Base-by-base conservation (phyloP, 1,140 invertebrate genomes). In the Rhopalosiphum maidis region DNA sequence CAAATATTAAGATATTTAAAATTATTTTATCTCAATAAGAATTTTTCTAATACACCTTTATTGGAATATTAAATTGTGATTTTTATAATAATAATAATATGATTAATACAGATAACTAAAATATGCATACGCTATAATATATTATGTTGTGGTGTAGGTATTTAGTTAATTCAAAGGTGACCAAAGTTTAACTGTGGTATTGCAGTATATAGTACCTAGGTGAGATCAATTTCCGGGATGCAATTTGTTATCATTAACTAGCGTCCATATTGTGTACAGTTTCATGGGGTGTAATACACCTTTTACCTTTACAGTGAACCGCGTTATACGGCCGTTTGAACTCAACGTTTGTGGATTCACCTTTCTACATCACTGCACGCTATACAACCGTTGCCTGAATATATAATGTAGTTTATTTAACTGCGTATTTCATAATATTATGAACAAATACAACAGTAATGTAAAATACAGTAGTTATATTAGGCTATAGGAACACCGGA, bases 231-330 rank as follows among this genome's bases (percentile, higher is more conserved):
- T 68, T 68, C 11, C 11, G 60, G 60, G 3, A n/a, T n/a, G 3
- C 60, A n/a, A 68, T 68, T 68, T 68, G 60, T 68, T 68, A 68
- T n/a, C 60, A 68, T 68, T 68, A 68, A 68, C 60, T n/a, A 68
- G 30, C 60, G 30, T n/a, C 55, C 60, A 15, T n/a, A 60, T 11
- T 60, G 11, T 11, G 60, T 68, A n/a, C 30, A 18, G 30, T 68
- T 68, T 7, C 30, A n/a, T 4, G 30, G 15, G 60, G 82, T 83
- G 21, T 83, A 83, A 37, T 37, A 37, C 7, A 41, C 82, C 48
- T 46, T 46, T 11, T 46, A 68, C 15, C 18, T 51, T 11, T n/a
- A 77, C 37, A 41, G 60, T 11, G 37, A 35, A 41, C 82, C 82
- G 82, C 82, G 82, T 83, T 83, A 83, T 83, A 83, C 35, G 82